Base-by-base conservation (phyloP, 1,140 invertebrate genomes). In the Paracyclopina nana region DNA sequence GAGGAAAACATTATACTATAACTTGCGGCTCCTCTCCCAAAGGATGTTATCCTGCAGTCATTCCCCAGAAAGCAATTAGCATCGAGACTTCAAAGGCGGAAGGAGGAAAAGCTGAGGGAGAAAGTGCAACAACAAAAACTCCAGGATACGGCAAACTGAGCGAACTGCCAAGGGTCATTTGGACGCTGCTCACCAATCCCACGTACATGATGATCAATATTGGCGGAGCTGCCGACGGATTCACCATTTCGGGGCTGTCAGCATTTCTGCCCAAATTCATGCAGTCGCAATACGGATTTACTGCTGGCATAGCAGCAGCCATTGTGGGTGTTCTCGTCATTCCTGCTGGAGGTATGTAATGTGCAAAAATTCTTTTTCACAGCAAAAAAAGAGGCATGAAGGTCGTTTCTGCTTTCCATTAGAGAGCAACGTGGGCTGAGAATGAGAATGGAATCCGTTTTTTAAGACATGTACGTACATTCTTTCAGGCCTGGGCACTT, bases 211-310 rank as follows among this genome's bases (percentile, higher is more conserved):
- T 80, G 62, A 61, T 86, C 1, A 83, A 79, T 58, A 59, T 84
- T 46, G 80, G 79, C 2, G 79, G 78, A 1, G 78, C 80, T 0
- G 74, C 72, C 40, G 81, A 85, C 62, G 80, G 80, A 14, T 65
- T 83, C 57, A 64, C 84, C 0, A 71, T 85, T 4, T 73, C 78
- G 0, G 82, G 81, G 0, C 81, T 85, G 58, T 78, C 80, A 1
- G 78, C 80, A 0, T 86, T 85, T 58, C 64, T 82, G 50, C 82
- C 82, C 0, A 86, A 86, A 27, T 48, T 79, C 48, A 79, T 86
- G 43, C 80, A 87, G 64, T 81, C 79, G 62, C 80, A 85, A 64
- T 86, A 82, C 57, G 75, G 75, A 55, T 70, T 84, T 6, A 74
- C 70, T 26, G 74, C 81, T 0, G 76, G 77, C 38, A 68, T 66